These are phyloP conservation scores for Drosophila sordidapex DNA, from an alignment of 2,888 invertebrate genomes.

Conservation along the genomic window DNA sequence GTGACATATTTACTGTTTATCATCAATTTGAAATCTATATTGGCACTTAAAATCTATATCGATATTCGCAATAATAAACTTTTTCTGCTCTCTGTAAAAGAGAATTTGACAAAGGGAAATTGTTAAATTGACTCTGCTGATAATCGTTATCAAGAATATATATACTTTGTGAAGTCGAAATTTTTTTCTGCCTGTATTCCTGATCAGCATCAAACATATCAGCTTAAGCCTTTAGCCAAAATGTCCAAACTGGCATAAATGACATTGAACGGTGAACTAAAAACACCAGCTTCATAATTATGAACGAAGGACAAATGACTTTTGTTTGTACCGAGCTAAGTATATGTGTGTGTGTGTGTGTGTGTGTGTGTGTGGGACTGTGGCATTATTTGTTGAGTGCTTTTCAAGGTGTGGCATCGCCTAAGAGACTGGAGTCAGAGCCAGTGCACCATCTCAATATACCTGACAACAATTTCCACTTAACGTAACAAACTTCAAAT, in stretches of 20 bases:
- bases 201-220: neutral
- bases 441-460: conserved; percentile 27
- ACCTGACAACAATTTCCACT: conserved; percentile 69
- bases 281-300: conserved; percentile 50
- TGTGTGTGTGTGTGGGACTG: neutral
- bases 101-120: neutral
- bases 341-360: neutral
- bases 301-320: conserved; percentile 18
- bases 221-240: neutral
- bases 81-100: neutral
- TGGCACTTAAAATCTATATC: no score
- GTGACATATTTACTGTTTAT: no score
- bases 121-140: neutral
- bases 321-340: neutral
- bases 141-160: neutral
- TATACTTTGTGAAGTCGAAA: neutral
- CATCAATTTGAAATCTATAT: no score
- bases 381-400: conserved; percentile 70
- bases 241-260: neutral
- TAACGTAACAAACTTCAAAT: conserved; percentile 43
- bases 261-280: conserved; percentile 1
- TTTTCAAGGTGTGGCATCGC: conserved; percentile 64
- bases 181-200: neutral
- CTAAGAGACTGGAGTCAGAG: conserved; percentile 39
- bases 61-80: no score